Conservation (phyloP, 2,888 invertebrate species). For the Orthosia gothica region DNA sequence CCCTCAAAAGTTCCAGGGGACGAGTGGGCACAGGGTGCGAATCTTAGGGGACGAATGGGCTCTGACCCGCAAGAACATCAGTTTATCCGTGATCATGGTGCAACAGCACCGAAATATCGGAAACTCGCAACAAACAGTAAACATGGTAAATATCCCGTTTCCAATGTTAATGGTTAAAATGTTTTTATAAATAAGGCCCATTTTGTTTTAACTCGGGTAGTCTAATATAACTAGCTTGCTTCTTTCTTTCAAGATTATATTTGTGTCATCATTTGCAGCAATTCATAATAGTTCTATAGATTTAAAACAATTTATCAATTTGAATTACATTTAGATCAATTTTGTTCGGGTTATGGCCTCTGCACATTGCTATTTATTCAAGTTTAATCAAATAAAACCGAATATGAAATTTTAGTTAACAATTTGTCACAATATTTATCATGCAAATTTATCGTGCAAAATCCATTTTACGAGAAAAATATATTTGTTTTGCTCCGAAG, state of each 20-base stretch:
- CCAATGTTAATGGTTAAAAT: no score
- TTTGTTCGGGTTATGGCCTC: neutral
- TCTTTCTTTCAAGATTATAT: neutral
- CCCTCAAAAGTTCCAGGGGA: no score
- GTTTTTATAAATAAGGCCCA: no score
- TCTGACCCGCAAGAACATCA: no score
- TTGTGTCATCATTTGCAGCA: neutral
- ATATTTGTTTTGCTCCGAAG: conserved; percentile 47
- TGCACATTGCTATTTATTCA: conserved; percentile 8
- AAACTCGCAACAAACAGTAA: no score
- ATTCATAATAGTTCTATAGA: neutral
- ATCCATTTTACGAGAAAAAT: conserved; percentile 57
- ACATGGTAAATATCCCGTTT: no score
- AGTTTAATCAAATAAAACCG: conserved; percentile 29
- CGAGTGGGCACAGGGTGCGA: no score
- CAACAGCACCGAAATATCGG: no score
- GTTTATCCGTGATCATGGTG: no score
- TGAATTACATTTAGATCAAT: neutral
- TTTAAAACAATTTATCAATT: neutral
- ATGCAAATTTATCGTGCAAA: conserved; percentile 52
- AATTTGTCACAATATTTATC: conserved; percentile 45
- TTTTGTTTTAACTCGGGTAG: no score
- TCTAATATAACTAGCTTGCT: no score
- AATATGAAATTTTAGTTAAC: conserved; percentile 33
- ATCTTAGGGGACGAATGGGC: no score